phyloP scores from a whole-genome alignment of 2,888 invertebrate genomes.

The Drosophila falleni region DNA sequence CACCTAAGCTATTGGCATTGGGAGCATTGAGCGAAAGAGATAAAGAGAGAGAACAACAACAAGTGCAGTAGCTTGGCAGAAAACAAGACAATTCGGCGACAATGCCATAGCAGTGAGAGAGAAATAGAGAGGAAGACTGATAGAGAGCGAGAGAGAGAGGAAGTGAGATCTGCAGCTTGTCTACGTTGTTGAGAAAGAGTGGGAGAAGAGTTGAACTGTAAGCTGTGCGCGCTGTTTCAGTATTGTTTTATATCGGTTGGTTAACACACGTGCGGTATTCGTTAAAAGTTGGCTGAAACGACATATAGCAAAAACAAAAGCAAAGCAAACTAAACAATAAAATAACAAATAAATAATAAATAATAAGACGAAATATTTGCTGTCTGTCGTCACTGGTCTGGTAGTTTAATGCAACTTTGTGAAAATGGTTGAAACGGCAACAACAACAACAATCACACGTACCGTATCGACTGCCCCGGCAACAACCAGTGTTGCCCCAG shows the following conservation, averaged over 20 bases:
- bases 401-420: constrained; percentile 27
- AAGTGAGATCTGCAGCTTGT: constrained; percentile 56
- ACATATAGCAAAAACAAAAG: not conserved
- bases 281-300: constrained; percentile 20
- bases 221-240: constrained; percentile 48
- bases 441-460: constrained; percentile 76
- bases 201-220: constrained; percentile 31
- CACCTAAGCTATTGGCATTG: constrained; percentile 40
- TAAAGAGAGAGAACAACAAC: constrained; percentile 10
- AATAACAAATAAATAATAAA: constrained; percentile 13
- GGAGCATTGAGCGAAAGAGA: constrained; percentile 2
- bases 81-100: constrained; percentile 60
- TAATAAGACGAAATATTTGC: constrained; percentile 7
- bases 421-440: constrained; percentile 80
- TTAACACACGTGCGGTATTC: constrained; percentile 45
- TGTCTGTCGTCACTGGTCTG: constrained; percentile 10
- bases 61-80: constrained; percentile 52
- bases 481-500: constrained; percentile 18
- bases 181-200: constrained; percentile 40
- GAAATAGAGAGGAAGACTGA: constrained; percentile 18
- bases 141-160: constrained; percentile 22
- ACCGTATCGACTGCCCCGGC: constrained; percentile 40
- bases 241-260: constrained; percentile 53
- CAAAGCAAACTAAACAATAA: not conserved
- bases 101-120: constrained; percentile 36